Base-by-base conservation (phyloP, 2,888 invertebrate genomes). In the Caprella mutica region DNA sequence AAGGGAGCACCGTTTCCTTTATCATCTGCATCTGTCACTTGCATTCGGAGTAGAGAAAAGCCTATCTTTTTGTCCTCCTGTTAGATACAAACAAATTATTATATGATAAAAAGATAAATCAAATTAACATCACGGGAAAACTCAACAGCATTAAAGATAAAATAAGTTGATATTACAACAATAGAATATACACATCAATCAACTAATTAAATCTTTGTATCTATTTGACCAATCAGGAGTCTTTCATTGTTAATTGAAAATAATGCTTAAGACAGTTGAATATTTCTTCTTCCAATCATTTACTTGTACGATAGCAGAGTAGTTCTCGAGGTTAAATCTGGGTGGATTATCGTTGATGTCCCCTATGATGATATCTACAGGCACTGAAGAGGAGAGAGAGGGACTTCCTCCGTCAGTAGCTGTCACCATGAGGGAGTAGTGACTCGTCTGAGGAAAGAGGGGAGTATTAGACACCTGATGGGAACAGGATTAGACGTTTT, bases 1-100 rank as follows among this genome's bases (percentile, higher is more conserved):
- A 77, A 78, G 1, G 77, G 77, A n/a, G 69, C 70, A 2, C 72
- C 63, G 71, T 96, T 94, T 0, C 88, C 88, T 3, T 81, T 74
- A 14, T 85, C 81, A 69, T 78, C 77, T 30, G 70, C 71, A 72
- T 97, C 97, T 2, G 84, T 64, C 24, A 59, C 64, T 52, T 58
- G 30, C 24, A 55, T 24, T 5, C 55, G 30, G 29, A 55, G 24
- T 8, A 55, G 35, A 2, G 43, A 24, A 26, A 46, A 46, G n/a
- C 55, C 55, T n/a, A 55, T 35, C 30, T 46, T 46, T 21, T 29
- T 26, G 46, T 46, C 46, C 30, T 46, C 46, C 46, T 46, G 46
- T 2, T 29, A 14, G 9, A 8, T 12, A 33, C 33, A 33, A 12
- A 12, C 9, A 33, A 33, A 33, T 33, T 33, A 9, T 9, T 8